These are phyloP conservation scores for Brachionus koreanus DNA, from an alignment of 1,140 invertebrate species.

Conservation along the genomic window DNA sequence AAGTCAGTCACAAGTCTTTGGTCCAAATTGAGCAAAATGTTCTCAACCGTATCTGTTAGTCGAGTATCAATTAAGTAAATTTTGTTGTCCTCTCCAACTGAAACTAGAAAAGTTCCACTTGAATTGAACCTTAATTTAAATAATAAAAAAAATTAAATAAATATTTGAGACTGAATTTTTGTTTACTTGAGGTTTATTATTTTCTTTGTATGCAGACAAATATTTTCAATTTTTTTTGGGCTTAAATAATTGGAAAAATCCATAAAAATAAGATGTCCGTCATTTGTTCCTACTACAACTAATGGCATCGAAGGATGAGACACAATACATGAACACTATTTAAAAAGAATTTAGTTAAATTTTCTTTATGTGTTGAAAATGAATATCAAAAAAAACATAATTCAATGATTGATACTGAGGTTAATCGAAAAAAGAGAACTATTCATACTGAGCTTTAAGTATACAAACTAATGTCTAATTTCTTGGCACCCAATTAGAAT, in stretches of 20 bases:
- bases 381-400: background rate
- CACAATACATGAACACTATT: slow-evolving; percentile 2
- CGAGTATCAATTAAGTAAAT: slow-evolving; percentile 12
- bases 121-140: slow-evolving; percentile 28
- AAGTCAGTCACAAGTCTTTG: slow-evolving; percentile 4
- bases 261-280: slow-evolving; percentile 25
- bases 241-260: background rate
- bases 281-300: slow-evolving; percentile 4
- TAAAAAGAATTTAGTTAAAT: no score
- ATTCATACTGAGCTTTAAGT: no score
- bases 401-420: no score
- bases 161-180: background rate
- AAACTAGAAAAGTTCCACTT: slow-evolving; percentile 22
- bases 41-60: background rate
- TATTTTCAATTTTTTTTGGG: background rate
- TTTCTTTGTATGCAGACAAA: background rate
- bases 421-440: no score
- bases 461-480: no score
- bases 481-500: no score
- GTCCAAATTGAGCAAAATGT: background rate
- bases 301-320: slow-evolving; percentile 27
- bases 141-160: background rate
- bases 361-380: no score
- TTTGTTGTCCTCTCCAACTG: slow-evolving; percentile 28
- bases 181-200: slow-evolving; percentile 9